phyloP scores from a whole-genome alignment of 1,140 invertebrate genomes.

The Drosophila equinoxialis region DNA sequence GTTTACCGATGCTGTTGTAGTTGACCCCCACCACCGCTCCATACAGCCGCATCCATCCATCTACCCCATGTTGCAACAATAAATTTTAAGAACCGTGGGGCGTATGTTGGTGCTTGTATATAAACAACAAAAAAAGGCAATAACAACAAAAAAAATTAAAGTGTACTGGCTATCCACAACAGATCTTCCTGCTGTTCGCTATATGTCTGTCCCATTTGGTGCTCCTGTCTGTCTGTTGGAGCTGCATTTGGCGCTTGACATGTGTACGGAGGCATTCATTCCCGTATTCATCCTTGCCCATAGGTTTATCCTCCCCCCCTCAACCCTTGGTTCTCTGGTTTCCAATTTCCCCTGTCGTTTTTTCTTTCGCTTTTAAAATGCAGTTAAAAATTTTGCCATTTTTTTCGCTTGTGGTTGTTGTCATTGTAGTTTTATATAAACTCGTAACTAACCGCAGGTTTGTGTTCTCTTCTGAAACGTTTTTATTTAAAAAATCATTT shows the following conservation, averaged over 20 bases:
- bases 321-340: constrained; percentile 2
- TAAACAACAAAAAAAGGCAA: constrained; percentile 7
- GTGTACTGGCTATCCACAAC: constrained; percentile 21
- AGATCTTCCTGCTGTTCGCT: constrained; percentile 42
- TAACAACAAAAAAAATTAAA: constrained; percentile 32
- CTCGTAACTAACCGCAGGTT: constrained; percentile 79
- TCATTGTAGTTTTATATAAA: constrained; percentile 73
- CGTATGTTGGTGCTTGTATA: constrained; percentile 55
- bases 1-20: constrained; percentile 57
- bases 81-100: constrained; percentile 76
- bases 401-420: constrained; percentile 40
- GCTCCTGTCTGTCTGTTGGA: constrained; percentile 53
- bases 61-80: constrained; percentile 65
- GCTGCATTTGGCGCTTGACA: constrained; percentile 80
- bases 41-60: constrained; percentile 5
- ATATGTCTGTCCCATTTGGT: constrained; percentile 18
- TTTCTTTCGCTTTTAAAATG: constrained; percentile 54
- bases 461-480: constrained; percentile 56
- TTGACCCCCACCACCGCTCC: neutral
- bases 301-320: neutral
- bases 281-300: constrained; percentile 1
- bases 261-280: constrained; percentile 49
- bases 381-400: constrained; percentile 74
- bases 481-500: constrained; percentile 9
- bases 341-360: constrained; percentile 30